phyloP scores from a whole-genome alignment of 2,113 vertebrate genomes.

The Calyptomena viridis region DNA sequence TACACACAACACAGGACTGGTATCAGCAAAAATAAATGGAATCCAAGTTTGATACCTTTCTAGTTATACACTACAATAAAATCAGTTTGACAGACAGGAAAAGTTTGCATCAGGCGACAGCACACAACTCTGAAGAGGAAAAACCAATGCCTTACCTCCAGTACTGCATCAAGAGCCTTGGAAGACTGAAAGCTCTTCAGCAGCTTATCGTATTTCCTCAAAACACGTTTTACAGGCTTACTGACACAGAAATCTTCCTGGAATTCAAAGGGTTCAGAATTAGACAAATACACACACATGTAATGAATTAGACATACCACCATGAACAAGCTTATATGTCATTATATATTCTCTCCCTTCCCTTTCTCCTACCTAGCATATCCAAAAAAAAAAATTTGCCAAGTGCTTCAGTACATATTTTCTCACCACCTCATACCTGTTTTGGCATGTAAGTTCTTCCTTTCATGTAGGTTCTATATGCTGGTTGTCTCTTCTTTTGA shows the following conservation, averaged over 20 bases:
- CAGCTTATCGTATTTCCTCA: constrained; percentile 88
- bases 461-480: constrained; percentile 87
- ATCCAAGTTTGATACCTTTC: not conserved
- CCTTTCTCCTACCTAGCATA: not conserved
- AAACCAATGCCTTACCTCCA: constrained; percentile 75
- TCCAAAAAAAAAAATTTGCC: not conserved
- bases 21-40: not conserved
- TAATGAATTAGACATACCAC: not conserved
- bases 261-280: not conserved
- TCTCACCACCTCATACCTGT: constrained; percentile 71
- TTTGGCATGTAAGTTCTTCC: constrained; percentile 89
- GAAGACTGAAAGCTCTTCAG: constrained; percentile 90
- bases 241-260: constrained; percentile 92
- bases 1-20: not conserved
- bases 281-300: not conserved
- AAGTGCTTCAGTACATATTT: not conserved
- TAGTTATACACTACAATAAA: not conserved
- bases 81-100: not conserved
- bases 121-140: not conserved
- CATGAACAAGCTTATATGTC: not conserved
- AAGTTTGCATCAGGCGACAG: not conserved
- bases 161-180: constrained; percentile 89
- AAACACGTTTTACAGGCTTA: constrained; percentile 80
- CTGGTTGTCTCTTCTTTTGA: constrained; percentile 73
- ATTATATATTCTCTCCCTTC: not conserved